These are phyloP conservation scores for Yponomeuta cagnagella DNA, from an alignment of 2,888 invertebrate species.

Conservation along the genomic window DNA sequence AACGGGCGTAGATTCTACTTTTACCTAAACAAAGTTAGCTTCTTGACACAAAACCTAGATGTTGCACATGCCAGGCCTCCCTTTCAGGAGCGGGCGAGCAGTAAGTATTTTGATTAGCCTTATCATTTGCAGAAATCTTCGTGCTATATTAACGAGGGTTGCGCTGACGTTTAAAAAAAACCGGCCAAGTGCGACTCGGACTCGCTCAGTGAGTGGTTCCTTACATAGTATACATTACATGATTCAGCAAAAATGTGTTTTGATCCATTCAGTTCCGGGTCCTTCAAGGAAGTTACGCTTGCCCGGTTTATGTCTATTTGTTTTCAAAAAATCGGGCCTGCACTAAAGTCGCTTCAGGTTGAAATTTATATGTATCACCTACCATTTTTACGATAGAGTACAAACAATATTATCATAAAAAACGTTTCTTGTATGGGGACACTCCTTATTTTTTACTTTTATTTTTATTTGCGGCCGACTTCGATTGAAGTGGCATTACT, in stretches of 20 bases:
- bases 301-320: too few species aligned
- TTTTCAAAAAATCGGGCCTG: too few species aligned
- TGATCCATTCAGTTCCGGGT: too few species aligned
- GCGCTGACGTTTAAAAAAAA: not conserved
- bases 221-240: not conserved
- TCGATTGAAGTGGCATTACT: too few species aligned
- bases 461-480: too few species aligned
- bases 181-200: not conserved
- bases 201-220: not conserved
- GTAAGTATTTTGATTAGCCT: constrained; percentile 10
- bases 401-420: not conserved
- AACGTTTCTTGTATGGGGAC: not conserved
- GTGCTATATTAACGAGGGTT: not conserved
- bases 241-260: too few species aligned
- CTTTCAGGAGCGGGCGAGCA: not conserved
- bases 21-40: not conserved
- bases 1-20: not conserved
- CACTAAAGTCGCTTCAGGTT: too few species aligned
- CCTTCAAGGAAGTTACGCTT: too few species aligned
- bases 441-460: not conserved
- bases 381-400: too few species aligned
- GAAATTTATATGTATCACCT: too few species aligned
- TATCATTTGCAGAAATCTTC: constrained; percentile 8
- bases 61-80: not conserved
- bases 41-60: not conserved